phyloP scores from a whole-genome alignment of 2,888 invertebrate genomes.

The Zaprionus obscuricornis region DNA sequence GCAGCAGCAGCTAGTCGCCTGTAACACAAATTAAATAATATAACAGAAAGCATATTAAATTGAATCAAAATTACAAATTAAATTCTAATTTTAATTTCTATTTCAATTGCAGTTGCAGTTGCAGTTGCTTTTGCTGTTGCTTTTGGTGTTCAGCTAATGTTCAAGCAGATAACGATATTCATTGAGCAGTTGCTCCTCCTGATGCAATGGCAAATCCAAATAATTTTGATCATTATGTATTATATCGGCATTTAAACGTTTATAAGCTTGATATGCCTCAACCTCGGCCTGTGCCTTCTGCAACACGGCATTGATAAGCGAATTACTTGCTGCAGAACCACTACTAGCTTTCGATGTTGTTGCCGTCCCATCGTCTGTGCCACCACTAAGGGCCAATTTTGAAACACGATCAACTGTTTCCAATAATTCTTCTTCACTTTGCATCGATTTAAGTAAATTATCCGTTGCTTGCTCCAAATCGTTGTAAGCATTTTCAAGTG shows the following conservation, averaged over 20 bases:
- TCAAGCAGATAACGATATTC: slow-evolving; percentile 87
- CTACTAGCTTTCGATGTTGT: slow-evolving; percentile 49
- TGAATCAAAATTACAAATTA: no score
- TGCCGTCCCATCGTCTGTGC: slow-evolving; percentile 44
- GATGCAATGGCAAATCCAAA: slow-evolving; percentile 88
- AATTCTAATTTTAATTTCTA: no score
- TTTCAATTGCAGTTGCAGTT: no score
- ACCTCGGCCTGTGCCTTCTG: slow-evolving; percentile 70
- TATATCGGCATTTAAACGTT: slow-evolving; percentile 86
- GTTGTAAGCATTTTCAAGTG: slow-evolving; percentile 85
- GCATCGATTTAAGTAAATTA: slow-evolving; percentile 84
- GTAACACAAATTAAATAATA: no score
- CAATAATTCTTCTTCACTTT: slow-evolving; percentile 70
- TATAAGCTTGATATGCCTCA: slow-evolving; percentile 84
- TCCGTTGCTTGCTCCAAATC: slow-evolving; percentile 86
- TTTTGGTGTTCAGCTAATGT: no score
- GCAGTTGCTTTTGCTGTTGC: no score
- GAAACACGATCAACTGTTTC: slow-evolving; percentile 77
- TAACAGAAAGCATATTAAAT: no score
- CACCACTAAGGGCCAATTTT: slow-evolving; percentile 78
- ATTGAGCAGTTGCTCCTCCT: slow-evolving; percentile 88
- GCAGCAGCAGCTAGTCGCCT: not conserved
- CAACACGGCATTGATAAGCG: slow-evolving; percentile 58
- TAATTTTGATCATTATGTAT: slow-evolving; percentile 88
- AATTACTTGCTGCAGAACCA: slow-evolving; percentile 25